Conservation (phyloP, 2,888 invertebrate genomes). For the Oeneis ivallda region DNA sequence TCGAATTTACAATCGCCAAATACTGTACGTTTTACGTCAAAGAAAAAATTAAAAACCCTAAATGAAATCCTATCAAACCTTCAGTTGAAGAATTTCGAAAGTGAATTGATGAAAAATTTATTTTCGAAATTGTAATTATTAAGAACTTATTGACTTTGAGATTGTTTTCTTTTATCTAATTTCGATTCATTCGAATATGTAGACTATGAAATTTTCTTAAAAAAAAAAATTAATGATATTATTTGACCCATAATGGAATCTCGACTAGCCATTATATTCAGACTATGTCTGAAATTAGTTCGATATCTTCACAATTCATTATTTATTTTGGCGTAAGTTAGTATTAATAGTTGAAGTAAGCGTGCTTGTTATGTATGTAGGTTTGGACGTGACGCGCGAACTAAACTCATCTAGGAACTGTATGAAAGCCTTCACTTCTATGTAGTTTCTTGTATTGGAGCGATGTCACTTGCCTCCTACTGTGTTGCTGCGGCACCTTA, state of each 20-base stretch:
- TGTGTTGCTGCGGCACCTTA: too few relatives aligned
- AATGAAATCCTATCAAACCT: neutral
- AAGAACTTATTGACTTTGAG: too few relatives aligned
- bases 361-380: conserved; percentile 21
- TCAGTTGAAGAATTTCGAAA: neutral
- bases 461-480: too few relatives aligned
- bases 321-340: conserved; percentile 40
- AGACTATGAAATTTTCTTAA: neutral
- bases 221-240: neutral
- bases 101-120: neutral
- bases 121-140: neutral
- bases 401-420: too few relatives aligned
- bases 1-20: too few relatives aligned
- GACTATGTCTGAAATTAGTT: conserved; percentile 31
- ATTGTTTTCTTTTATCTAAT: too few relatives aligned
- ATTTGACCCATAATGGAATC: conserved; percentile 36
- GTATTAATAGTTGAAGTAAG: conserved; percentile 18
- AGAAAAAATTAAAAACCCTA: neutral
- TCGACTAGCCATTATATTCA: conserved; percentile 31
- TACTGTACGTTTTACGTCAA: too few relatives aligned
- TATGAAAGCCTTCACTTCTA: too few relatives aligned
- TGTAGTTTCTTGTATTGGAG: too few relatives aligned
- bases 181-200: too few relatives aligned
- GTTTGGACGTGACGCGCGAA: neutral
- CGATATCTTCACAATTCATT: conserved; percentile 36